These are phyloP conservation scores for Chionis minor DNA, from an alignment of 2,113 vertebrate genomes.

Conservation along the genomic window DNA sequence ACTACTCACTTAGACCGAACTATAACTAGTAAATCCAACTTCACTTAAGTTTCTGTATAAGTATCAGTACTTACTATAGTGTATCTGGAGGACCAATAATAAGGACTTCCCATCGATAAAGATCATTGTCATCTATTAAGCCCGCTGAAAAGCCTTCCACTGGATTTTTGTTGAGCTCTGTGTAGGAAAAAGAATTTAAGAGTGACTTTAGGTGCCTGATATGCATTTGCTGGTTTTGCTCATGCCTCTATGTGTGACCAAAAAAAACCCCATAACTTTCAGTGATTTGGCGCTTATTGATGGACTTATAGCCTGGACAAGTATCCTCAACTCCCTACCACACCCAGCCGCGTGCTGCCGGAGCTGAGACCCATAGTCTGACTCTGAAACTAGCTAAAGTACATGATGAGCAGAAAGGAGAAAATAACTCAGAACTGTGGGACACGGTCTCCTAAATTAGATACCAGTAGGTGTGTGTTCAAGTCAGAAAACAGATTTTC, in stretches of 20 bases:
- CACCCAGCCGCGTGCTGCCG: neutral
- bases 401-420: neutral
- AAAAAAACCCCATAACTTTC: neutral
- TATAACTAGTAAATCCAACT: neutral
- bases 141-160: conserved; percentile 99
- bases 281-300: accelerated
- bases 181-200: conserved; percentile 57
- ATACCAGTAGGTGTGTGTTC: neutral
- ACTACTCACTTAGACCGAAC: neutral
- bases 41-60: conserved; percentile 13
- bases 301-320: accelerated
- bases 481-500: neutral
- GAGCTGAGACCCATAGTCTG: accelerated
- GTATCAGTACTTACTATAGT: conserved; percentile 89
- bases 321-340: neutral
- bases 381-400: accelerated
- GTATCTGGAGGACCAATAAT: conserved; percentile 99
- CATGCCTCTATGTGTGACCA: neutral
- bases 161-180: conserved; percentile 99
- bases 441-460: neutral
- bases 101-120: conserved; percentile 99
- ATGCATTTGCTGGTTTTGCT: neutral
- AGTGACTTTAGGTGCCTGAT: conserved; percentile 22
- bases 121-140: conserved; percentile 98
- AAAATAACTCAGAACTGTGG: neutral